Conservation (phyloP, 2,113 vertebrate genomes). For the Varanus komodoensis region DNA sequence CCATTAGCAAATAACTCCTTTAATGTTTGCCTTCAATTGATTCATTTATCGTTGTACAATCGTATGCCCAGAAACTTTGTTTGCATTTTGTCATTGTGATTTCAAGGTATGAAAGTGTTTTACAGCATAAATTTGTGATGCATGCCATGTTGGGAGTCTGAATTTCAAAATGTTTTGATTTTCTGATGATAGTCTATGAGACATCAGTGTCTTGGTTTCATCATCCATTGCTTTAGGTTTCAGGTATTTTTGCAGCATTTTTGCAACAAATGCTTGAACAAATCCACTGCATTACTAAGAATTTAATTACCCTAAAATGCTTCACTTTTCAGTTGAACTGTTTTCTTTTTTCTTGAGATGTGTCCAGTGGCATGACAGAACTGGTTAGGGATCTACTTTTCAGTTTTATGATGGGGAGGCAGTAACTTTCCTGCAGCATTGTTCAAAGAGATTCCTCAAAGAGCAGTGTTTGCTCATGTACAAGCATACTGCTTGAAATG, state of each 20-base stretch:
- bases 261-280: constrained; percentile 23
- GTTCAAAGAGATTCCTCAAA: not conserved
- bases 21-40: constrained; percentile 84
- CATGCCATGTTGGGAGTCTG: not conserved
- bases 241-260: not conserved
- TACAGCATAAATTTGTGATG: constrained; percentile 42
- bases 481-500: not conserved
- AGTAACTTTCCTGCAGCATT: not conserved
- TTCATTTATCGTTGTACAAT: constrained; percentile 79
- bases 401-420: not conserved
- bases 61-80: constrained; percentile 65
- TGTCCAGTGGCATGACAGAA: not conserved
- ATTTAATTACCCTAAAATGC: constrained; percentile 3
- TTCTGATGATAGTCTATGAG: not conserved
- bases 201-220: constrained; percentile 30
- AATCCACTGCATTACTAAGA: constrained; percentile 1
- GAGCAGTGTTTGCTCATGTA: not conserved
- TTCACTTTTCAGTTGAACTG: constrained; percentile 34
- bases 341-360: constrained; percentile 9
- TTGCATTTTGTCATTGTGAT: constrained; percentile 62
- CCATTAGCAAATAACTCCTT: constrained; percentile 87
- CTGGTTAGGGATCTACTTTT: not conserved
- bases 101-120: constrained; percentile 58
- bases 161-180: constrained; percentile 25
- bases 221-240: constrained; percentile 20